Evolutionary conservation across 2,888 invertebrate genomes (phyloP), one percentile per base, ranked within the genome.

Genomic region (Lacanobia wlatinum): DNA sequence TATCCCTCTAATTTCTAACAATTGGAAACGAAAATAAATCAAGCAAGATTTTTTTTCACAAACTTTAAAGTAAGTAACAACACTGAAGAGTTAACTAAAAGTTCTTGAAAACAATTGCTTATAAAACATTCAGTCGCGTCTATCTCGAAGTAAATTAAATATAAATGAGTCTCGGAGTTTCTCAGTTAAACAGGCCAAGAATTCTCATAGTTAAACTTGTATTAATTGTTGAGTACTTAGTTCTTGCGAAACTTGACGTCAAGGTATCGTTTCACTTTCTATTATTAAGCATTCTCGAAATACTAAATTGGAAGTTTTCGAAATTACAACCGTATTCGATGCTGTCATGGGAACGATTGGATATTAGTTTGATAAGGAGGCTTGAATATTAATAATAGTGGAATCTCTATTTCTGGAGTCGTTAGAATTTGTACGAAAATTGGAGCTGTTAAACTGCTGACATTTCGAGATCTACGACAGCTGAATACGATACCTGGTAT

Each of bases 201-300:
- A 86, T 86, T 88, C 87, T 82, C 87, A 87, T 83, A 85, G 82
- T 89, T 86, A 85, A 88, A 88, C 76, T 88, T 88, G 82, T 78
- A 89, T 88, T 89, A 86, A 88, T 89, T 90, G 88, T 85, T 73
- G 77, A 83, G 83, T 71, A 76, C 84, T 82, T 78, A 76, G 75
- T 85, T 78, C 77, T 81, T 80, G 78, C 34, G 72, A 82, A 87
- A 85, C 74, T 87, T 56, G 53, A 70, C 78, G 81, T 76, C 72
- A 82, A 81, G 84, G 76, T 80, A 87, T 71, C 80, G 82, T 64
- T 80, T 70, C 86, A 76, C 84, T 80, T 79, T 84, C 83, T 68
- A 65, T 76, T 76, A 86, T 82, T 77, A 86, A 79, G 66, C 72
- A 80, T 82, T 84, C 75, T 77, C 70, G 60, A 69, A 78, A 84